These are phyloP conservation scores for Stratiomys singularior DNA, from an alignment of 2,888 invertebrate species.

Conservation along the genomic window DNA sequence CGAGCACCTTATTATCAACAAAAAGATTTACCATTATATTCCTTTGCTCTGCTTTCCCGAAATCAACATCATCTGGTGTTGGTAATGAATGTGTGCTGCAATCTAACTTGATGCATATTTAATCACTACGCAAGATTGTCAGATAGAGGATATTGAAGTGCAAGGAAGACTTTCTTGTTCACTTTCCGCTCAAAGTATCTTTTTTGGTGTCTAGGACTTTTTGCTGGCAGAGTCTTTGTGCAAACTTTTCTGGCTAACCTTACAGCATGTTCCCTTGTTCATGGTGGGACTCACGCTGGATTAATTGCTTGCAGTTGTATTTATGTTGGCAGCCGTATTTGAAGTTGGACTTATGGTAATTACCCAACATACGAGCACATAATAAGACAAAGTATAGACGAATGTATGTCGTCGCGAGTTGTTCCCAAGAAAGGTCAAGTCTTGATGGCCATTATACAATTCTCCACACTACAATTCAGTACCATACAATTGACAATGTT, in stretches of 20 bases:
- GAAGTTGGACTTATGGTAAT: neutral
- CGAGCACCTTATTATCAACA: neutral
- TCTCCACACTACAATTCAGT: too few relatives aligned
- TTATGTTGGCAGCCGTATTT: neutral
- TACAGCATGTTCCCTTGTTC: neutral
- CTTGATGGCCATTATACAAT: conserved; percentile 19
- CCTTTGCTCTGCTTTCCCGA: neutral
- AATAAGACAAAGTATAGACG: conserved; percentile 12
- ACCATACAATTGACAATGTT: neutral
- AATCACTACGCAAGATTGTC: conserved; percentile 31
- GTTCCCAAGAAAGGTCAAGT: conserved; percentile 36
- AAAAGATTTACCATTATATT: neutral
- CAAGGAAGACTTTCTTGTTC: neutral
- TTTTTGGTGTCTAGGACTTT: neutral
- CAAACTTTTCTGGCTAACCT: neutral
- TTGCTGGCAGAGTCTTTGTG: neutral
- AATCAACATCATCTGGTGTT: neutral
- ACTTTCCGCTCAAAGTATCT: conserved; percentile 17
- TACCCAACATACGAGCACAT: neutral
- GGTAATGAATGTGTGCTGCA: neutral
- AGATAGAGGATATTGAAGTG: neutral
- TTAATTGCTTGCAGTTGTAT: neutral
- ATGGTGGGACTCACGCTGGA: neutral
- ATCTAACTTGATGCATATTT: neutral
- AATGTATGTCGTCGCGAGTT: conserved; percentile 20